Percentiles rank a stretch among this genome's conserved stretches.
These are phyloP conservation scores for Ellobium chinense DNA, from an alignment of 2,888 invertebrate species.

Conservation along the genomic window DNA sequence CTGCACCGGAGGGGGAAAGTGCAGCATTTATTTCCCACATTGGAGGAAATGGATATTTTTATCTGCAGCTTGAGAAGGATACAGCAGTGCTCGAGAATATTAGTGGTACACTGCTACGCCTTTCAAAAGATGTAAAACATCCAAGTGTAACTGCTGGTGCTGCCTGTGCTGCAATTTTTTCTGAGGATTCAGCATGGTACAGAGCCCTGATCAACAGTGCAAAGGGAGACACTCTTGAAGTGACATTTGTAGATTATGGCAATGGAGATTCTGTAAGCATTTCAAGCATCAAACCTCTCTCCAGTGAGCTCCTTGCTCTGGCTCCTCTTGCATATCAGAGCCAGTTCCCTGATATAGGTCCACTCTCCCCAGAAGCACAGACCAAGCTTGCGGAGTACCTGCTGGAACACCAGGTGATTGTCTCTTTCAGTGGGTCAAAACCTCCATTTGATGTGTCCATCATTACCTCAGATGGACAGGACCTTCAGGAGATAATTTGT, in stretches of 20 bases:
- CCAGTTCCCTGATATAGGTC: slow-evolving; percentile 60
- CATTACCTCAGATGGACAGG: slow-evolving; percentile 31
- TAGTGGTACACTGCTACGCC: slow-evolving; percentile 32
- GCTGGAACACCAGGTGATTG: slow-evolving; percentile 41
- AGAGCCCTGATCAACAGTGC: slow-evolving; percentile 58
- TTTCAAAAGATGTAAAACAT: slow-evolving; percentile 25
- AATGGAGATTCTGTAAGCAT: slow-evolving; percentile 58
- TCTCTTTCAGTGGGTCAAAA: slow-evolving; percentile 19
- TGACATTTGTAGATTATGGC: slow-evolving; percentile 73
- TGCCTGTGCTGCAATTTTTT: slow-evolving; percentile 56
- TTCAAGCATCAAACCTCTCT: slow-evolving; percentile 59
- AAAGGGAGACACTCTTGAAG: slow-evolving; percentile 54
- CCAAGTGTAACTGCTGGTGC: slow-evolving; percentile 38
- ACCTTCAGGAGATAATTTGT: slow-evolving; percentile 38
- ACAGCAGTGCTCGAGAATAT: slow-evolving; percentile 34
- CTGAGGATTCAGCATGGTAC: slow-evolving; percentile 70
- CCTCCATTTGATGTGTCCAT: slow-evolving; percentile 35
- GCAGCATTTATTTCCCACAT: slow-evolving; percentile 51
- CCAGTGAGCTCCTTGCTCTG: slow-evolving; percentile 61
- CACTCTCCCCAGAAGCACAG: slow-evolving; percentile 43
- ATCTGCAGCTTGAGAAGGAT: slow-evolving; percentile 51
- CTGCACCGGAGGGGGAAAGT: slow-evolving; percentile 5
- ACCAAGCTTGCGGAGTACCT: slow-evolving; percentile 44
- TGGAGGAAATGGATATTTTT: slow-evolving; percentile 61
- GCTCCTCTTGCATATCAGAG: slow-evolving; percentile 70